Evolutionary conservation across 2,888 invertebrate species (phyloP).

Genomic region (Gari tellinella): DNA sequence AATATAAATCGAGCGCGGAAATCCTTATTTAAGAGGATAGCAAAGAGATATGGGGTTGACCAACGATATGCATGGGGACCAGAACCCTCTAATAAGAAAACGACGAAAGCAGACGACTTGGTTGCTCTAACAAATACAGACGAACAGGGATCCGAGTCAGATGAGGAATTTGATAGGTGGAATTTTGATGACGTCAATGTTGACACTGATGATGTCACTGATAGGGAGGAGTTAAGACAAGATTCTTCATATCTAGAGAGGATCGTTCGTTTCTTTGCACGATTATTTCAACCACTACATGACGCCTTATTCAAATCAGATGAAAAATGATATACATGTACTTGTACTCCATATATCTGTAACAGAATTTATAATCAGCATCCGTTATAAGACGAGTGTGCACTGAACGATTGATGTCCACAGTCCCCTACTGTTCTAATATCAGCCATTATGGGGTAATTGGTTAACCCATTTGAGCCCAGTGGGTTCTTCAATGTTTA

Average conservation of each 20-base stretch:
- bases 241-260: conserved; percentile 20
- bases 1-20: conserved; percentile 24
- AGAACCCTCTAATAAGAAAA: not conserved
- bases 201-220: conserved; percentile 11
- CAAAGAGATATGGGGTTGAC: conserved; percentile 20
- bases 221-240: conserved; percentile 4
- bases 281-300: conserved; percentile 12
- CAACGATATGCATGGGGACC: conserved; percentile 23
- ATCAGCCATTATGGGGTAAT: no score
- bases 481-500: no score
- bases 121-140: not conserved
- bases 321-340: no score
- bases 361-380: no score
- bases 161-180: conserved; percentile 22
- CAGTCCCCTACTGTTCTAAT: no score
- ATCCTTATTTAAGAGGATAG: conserved; percentile 11
- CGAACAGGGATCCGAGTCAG: not conserved
- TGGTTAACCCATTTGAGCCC: no score
- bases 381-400: no score
- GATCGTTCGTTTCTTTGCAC: conserved; percentile 18
- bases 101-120: not conserved
- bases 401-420: no score
- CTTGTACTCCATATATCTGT: no score
- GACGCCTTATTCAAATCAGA: not conserved
- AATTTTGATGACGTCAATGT: conserved; percentile 29